A percentile compares a stretch with the other conserved stretches of the same genome.
phyloP scores from a whole-genome alignment of 1,140 invertebrate genomes.

The Habropoda laboriosa region DNA sequence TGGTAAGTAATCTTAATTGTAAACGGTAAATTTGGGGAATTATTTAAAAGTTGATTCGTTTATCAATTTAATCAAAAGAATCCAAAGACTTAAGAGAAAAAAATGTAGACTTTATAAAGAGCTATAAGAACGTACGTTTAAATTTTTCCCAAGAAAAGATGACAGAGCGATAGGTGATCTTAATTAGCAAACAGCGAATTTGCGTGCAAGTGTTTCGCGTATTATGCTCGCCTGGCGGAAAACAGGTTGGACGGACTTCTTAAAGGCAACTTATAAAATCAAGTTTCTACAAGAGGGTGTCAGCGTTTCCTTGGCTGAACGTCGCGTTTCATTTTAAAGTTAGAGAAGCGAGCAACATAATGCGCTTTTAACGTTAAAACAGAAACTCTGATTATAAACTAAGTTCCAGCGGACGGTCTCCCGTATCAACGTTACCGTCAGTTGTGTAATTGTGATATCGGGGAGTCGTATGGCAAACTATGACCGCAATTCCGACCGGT shows the following conservation, averaged over 20 bases:
- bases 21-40: too few relatives aligned
- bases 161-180: background rate
- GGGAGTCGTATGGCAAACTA: background rate
- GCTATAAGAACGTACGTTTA: too few relatives aligned
- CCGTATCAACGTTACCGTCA: background rate
- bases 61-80: background rate
- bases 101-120: too few relatives aligned
- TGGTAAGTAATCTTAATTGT: too few relatives aligned
- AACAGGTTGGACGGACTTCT: background rate
- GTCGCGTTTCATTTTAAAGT: slow-evolving; percentile 18
- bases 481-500: background rate
- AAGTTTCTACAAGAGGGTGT: background rate
- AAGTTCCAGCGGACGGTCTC: background rate
- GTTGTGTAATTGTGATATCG: background rate
- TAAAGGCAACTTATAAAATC: slow-evolving; percentile 2
- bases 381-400: slow-evolving; percentile 27
- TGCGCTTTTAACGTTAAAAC: slow-evolving; percentile 12
- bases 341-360: background rate
- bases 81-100: too few relatives aligned
- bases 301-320: background rate
- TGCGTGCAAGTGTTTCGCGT: background rate
- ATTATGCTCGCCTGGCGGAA: background rate
- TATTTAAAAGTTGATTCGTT: background rate
- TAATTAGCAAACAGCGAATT: background rate
- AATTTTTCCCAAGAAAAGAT: background rate